Base-by-base conservation (phyloP, 2,888 invertebrate genomes). In the Drosophila trichaetosa region DNA sequence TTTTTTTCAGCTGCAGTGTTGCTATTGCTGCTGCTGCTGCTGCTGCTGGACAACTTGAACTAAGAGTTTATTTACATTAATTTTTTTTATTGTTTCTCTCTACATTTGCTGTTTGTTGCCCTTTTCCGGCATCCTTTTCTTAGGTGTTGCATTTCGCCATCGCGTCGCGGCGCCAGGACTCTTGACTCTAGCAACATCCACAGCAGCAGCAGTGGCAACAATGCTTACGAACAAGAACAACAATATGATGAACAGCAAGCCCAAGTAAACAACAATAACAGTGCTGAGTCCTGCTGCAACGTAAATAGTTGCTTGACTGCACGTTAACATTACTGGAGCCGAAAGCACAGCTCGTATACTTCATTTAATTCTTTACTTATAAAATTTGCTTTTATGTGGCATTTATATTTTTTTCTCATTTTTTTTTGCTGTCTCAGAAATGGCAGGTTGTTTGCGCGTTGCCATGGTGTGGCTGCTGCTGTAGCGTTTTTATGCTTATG, bases 301-400 rank as follows among this genome's bases (percentile, higher is more conserved):
- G 49, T 65, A 79, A 79, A 67, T 67, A 76, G 68, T 73, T 75
- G 79, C 64, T 69, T 68, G 63, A 62, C 70, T 72, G 75, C 27
- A 57, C 65, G 76, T 76, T 78, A 76, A 79, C 78, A 80, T 82
- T 57, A 70, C 69, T 72, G 72, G 68, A 61, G 73, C 78, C 80
- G 65, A 73, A 53, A 82, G 73, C 70, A 69, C 66, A 69, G 51
- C 60, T 63, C 70, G 70, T 76, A 83, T n/a, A 56, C 82, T 83
- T 78, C 69, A 83, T 80, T 80, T 80, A 80, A 83, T 82, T 82
- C 80, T 74, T 80, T 80, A 80, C 81, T 82, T 83, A 64, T 73
- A 78, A 82, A 80, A 63, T 78, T 82, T 77, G 59, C 73, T 67
- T 51, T 68, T 59, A 38, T 63, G 46, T 34, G 18, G 58, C 42